Conservation (phyloP, 2,113 vertebrate genomes). For the Semnornis frantzii region DNA sequence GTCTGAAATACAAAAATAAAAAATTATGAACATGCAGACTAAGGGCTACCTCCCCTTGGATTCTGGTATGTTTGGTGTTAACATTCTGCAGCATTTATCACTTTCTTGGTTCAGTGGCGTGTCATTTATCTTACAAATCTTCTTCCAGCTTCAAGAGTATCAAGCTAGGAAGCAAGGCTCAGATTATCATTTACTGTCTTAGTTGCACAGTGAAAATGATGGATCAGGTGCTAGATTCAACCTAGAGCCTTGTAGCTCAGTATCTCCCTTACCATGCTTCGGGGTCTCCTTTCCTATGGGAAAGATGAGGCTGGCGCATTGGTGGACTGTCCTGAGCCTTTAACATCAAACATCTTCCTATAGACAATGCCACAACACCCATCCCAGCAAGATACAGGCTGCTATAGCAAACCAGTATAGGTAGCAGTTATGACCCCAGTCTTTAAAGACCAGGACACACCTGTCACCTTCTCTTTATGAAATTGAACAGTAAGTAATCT, state of each 20-base stretch:
- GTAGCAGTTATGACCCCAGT: neutral
- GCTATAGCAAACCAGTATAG: neutral
- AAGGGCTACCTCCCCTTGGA: neutral
- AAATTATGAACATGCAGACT: neutral
- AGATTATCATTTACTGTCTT: neutral
- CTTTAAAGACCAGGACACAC: neutral
- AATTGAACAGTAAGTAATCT: neutral
- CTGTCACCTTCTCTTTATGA: neutral
- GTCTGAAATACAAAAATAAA: neutral
- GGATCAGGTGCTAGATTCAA: neutral
- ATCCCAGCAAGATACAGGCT: neutral
- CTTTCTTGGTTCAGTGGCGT: neutral
- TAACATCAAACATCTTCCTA: neutral
- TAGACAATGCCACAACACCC: neutral
- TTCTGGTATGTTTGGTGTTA: neutral
- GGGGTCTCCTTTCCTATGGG: rapidly evolving
- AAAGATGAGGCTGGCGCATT: neutral
- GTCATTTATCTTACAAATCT: neutral
- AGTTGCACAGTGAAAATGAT: neutral
- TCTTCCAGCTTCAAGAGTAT: neutral
- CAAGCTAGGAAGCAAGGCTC: neutral
- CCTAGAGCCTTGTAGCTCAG: neutral
- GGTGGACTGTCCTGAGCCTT: rapidly evolving
- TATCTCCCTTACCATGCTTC: neutral
- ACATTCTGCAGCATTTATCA: neutral